Conservation (phyloP, 1,140 invertebrate genomes). For the Euwallacea similis region DNA sequence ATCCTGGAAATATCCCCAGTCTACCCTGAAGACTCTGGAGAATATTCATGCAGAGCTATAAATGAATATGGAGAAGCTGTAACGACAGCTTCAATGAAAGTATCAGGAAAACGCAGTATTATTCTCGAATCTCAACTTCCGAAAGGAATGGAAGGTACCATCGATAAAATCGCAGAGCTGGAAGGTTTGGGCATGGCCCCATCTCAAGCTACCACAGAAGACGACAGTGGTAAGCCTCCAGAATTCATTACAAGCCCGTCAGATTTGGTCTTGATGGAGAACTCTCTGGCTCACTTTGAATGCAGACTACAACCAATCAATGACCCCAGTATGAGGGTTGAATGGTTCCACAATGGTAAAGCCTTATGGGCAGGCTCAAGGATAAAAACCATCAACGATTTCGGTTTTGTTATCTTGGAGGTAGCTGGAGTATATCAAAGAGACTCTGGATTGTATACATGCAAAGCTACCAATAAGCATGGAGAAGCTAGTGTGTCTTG, state of each 20-base stretch:
- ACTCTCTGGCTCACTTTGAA: constrained; percentile 90
- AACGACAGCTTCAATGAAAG: constrained; percentile 87
- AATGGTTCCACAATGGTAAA: constrained; percentile 97
- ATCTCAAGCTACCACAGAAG: constrained; percentile 67
- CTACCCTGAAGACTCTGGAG: constrained; percentile 92
- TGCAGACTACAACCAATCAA: constrained; percentile 86
- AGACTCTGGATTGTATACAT: constrained; percentile 87
- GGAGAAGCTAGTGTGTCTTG: constrained; percentile 87
- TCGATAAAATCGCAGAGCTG: constrained; percentile 90
- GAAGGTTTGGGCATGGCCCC: constrained; percentile 78
- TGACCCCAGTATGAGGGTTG: constrained; percentile 89
- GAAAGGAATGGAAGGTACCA: constrained; percentile 89
- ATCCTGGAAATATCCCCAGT: constrained; percentile 92
- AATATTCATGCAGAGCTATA: constrained; percentile 88
- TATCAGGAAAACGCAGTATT: constrained; percentile 87
- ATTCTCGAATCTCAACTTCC: constrained; percentile 90
- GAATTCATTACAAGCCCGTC: constrained; percentile 88
- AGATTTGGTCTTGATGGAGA: constrained; percentile 84
- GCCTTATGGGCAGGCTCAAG: constrained; percentile 82
- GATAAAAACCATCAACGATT: constrained; percentile 90
- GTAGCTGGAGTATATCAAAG: constrained; percentile 84
- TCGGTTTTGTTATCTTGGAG: constrained; percentile 92
- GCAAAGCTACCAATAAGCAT: constrained; percentile 88
- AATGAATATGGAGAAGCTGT: constrained; percentile 93
- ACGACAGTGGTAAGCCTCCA: constrained; percentile 85